Evolutionary conservation across 2,888 invertebrate species (phyloP), one percentile per base, ranked within the genome.

Genomic region (Plutella xylostella): DNA sequence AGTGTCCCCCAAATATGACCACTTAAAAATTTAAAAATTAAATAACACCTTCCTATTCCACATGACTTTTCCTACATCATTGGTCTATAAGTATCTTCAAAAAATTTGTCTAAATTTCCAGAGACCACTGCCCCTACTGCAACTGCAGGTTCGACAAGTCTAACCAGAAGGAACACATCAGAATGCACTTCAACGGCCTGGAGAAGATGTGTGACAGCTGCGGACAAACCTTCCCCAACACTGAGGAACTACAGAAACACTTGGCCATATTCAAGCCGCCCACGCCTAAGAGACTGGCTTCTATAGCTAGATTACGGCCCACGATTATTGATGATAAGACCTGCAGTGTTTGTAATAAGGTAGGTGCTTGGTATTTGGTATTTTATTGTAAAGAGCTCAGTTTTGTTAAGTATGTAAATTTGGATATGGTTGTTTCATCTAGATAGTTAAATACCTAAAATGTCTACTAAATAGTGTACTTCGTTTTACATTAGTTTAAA

Each of bases 81-180:
- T n/a, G n/a, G n/a, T n/a, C n/a, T n/a, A n/a, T n/a, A n/a, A n/a
- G n/a, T n/a, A n/a, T n/a, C 9, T 9, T n/a, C n/a, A n/a, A n/a
- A n/a, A n/a, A n/a, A n/a, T n/a, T 38, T n/a, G 12, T 39, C n/a
- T 39, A 15, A 9, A 2, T 11, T 21, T 21, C 7, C 39, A 39
- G 39, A 39, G 14, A 39, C 4, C 22, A 14, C 22, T 39, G 39
- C 15, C 39, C n/a, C 15, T 39, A 42, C 33, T 42, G 42, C 31
- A 42, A 42, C 33, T 20, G n/a, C 31, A 9, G 19, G 4, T 42
- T 40, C 28, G 17, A 19, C 12, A 28, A 18, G 28, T 11, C 4
- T n/a, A 19, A 41, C 12, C 17, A n/a, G 19, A n/a, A 30, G 5
- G 12, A 30, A 11, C 30, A 20, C 39, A 14, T 22, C 6, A 9